Conservation (phyloP, 1,140 invertebrate genomes). For the Palaemon carinicauda region DNA sequence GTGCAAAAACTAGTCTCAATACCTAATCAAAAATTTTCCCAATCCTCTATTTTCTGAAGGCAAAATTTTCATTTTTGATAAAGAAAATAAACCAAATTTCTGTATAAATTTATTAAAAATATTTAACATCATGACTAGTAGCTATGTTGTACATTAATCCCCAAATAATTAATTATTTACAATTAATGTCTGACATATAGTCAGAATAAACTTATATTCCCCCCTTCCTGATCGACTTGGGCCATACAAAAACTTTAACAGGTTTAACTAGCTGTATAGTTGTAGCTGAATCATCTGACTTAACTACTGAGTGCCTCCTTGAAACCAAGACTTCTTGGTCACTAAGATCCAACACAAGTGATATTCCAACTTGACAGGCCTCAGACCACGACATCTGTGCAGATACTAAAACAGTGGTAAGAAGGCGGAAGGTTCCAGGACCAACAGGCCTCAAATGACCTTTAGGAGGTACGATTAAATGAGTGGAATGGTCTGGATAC, state of each 20-base stretch:
- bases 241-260: constrained; percentile 86
- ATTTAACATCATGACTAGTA: no score
- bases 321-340: constrained; percentile 69
- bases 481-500: constrained; percentile 90
- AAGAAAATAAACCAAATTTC: no score
- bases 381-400: constrained; percentile 74
- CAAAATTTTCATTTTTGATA: no score
- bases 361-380: constrained; percentile 86
- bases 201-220: constrained; percentile 71
- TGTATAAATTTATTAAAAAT: no score
- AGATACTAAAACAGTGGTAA: constrained; percentile 86
- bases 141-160: no score
- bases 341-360: constrained; percentile 80
- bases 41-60: no score
- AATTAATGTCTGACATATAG: no score
- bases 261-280: constrained; percentile 85
- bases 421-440: constrained; percentile 70
- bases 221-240: constrained; percentile 86
- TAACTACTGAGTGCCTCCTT: constrained; percentile 65
- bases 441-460: constrained; percentile 70
- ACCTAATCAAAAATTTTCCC: no score
- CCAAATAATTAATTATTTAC: no score
- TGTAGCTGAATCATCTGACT: constrained; percentile 72
- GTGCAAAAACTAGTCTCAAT: no score
- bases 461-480: constrained; percentile 79